These are phyloP conservation scores for Physella acuta DNA, from an alignment of 1,140 invertebrate species.

Conservation along the genomic window DNA sequence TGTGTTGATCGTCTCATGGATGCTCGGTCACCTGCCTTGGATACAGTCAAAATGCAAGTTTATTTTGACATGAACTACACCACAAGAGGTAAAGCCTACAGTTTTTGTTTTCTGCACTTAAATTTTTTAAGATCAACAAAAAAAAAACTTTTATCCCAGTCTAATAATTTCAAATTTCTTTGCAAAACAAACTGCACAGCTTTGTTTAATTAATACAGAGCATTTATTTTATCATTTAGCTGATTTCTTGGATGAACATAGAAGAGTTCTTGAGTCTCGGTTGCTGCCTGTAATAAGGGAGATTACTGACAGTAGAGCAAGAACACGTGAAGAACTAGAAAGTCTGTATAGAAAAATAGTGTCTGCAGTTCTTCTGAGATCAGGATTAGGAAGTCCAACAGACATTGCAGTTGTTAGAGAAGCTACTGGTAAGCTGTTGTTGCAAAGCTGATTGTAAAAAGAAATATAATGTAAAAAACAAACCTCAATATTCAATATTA, in stretches of 20 bases:
- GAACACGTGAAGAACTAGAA: conserved; percentile 60
- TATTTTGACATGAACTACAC: conserved; percentile 72
- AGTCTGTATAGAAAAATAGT: conserved; percentile 61
- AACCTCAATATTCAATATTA: too few relatives aligned
- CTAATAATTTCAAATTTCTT: neutral
- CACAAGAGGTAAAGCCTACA: conserved; percentile 58
- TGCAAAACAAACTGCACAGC: too few relatives aligned
- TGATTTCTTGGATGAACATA: conserved; percentile 61
- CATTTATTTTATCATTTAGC: conserved; percentile 34
- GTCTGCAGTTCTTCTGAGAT: conserved; percentile 57
- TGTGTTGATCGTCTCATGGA: conserved; percentile 60
- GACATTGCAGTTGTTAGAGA: conserved; percentile 65
- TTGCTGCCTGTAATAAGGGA: conserved; percentile 59
- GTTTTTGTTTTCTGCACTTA: neutral
- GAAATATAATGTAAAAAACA: neutral
- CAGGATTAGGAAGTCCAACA: conserved; percentile 60
- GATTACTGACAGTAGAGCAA: conserved; percentile 59
- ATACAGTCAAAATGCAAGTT: conserved; percentile 69
- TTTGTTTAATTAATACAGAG: neutral
- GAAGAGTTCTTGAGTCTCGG: conserved; percentile 58
- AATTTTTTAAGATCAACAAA: neutral
- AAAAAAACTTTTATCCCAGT: neutral
- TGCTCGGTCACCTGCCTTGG: conserved; percentile 55
- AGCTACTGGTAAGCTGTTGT: conserved; percentile 50
- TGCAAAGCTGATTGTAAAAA: neutral